Percentiles rank a stretch among this genome's conserved stretches.
These are phyloP conservation scores for Yponomeuta cagnagella DNA, from an alignment of 2,888 invertebrate genomes.

Conservation along the genomic window DNA sequence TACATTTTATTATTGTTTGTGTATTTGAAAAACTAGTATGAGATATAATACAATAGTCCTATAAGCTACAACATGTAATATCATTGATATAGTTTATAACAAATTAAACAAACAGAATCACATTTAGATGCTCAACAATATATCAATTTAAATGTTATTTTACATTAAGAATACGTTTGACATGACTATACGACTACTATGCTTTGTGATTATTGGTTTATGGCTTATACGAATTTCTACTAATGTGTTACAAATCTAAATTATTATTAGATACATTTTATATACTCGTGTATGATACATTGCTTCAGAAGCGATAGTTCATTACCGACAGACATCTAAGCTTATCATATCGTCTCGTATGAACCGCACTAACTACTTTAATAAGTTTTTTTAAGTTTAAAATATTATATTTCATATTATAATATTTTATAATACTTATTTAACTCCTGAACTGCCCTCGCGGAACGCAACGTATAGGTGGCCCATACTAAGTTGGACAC, in stretches of 20 bases:
- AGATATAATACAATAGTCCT: neutral
- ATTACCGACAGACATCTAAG: neutral
- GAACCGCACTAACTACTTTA: neutral
- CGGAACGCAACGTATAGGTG: no score
- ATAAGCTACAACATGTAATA: neutral
- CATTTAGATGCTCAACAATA: constrained; percentile 13
- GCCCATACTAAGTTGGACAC: no score
- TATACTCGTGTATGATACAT: neutral
- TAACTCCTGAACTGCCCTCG: no score
- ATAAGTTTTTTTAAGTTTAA: neutral
- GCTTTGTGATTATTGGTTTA: neutral
- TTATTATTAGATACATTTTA: neutral
- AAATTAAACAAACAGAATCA: constrained; percentile 35
- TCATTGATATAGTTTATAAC: neutral
- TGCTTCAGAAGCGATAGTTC: neutral
- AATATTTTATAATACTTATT: neutral
- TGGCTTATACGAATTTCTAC: neutral
- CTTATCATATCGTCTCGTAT: neutral
- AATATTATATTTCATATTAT: neutral
- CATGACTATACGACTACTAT: neutral
- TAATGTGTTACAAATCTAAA: neutral
- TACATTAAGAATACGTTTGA: constrained; percentile 14
- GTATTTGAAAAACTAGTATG: neutral
- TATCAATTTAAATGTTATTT: constrained; percentile 17
- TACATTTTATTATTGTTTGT: neutral